These are phyloP conservation scores for Drosophila austrosaltans DNA, from an alignment of 2,888 invertebrate species.

Conservation along the genomic window DNA sequence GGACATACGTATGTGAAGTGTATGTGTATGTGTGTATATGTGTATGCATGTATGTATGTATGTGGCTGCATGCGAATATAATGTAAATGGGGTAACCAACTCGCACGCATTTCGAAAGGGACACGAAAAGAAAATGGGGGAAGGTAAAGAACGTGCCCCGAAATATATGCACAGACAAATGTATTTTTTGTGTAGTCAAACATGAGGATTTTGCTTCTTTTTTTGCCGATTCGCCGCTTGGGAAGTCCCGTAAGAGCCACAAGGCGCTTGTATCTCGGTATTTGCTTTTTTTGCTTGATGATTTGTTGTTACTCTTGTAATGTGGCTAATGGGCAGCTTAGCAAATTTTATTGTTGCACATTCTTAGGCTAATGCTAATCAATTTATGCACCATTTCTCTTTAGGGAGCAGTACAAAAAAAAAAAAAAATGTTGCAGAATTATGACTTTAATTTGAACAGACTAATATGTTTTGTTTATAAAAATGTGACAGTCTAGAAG, in stretches of 20 bases:
- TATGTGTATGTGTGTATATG: neutral
- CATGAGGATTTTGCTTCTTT: conserved; percentile 28
- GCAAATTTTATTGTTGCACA: conserved; percentile 46
- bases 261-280: conserved; percentile 31
- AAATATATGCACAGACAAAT: conserved; percentile 58
- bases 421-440: neutral
- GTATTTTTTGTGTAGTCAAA: conserved; percentile 68
- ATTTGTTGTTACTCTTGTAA: conserved; percentile 54
- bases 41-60: conserved; percentile 11
- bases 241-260: conserved; percentile 54
- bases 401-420: neutral
- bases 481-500: neutral
- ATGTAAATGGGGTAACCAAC: conserved; percentile 45
- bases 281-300: conserved; percentile 22
- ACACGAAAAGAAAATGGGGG: neutral
- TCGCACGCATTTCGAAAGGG: neutral
- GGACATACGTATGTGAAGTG: conserved; percentile 36
- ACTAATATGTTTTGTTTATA: neutral
- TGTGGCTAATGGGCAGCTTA: conserved; percentile 59
- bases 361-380: conserved; percentile 47
- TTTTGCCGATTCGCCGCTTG: conserved; percentile 21
- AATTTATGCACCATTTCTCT: conserved; percentile 51
- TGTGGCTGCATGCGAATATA: conserved; percentile 23
- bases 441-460: neutral
- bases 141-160: conserved; percentile 39